Evolutionary conservation across 2,888 invertebrate species (phyloP).

Genomic region (Rhogogaster chlorosoma): DNA sequence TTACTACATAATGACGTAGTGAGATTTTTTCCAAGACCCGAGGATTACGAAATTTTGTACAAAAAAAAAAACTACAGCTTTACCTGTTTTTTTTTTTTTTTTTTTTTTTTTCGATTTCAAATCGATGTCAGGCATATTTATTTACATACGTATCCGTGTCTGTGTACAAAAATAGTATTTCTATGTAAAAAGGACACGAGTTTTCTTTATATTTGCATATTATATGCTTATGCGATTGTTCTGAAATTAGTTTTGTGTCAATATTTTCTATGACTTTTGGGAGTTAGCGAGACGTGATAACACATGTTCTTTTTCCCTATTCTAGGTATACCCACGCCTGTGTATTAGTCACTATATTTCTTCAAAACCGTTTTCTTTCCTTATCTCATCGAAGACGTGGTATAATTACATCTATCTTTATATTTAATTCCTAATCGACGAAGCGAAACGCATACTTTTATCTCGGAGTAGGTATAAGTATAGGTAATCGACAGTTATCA

Average conservation of each 20-base stretch:
- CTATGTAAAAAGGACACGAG: background rate
- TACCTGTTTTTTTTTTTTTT: background rate
- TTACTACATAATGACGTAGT: background rate
- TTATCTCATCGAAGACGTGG: background rate
- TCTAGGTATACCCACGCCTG: background rate
- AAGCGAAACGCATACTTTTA: too few relatives aligned
- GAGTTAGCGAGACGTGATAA: background rate
- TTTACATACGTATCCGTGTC: background rate
- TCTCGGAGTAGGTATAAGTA: too few relatives aligned
- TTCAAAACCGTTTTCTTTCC: background rate
- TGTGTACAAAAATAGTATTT: background rate
- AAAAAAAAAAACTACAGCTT: background rate
- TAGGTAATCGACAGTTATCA: too few relatives aligned
- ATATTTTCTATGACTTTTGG: background rate
- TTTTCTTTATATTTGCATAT: background rate
- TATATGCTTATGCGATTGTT: background rate
- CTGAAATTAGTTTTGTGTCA: background rate
- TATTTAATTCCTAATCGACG: too few relatives aligned
- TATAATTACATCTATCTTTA: background rate
- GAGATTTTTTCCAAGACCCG: background rate
- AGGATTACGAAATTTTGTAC: background rate
- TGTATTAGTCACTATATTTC: constrained; percentile 13
- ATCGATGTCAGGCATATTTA: too few relatives aligned
- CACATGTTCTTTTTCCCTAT: background rate
- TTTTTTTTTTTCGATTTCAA: background rate